Percentiles rank a stretch among this genome's conserved stretches.
Conservation (phyloP, 2,888 invertebrate genomes). For the Alcis repandata region DNA sequence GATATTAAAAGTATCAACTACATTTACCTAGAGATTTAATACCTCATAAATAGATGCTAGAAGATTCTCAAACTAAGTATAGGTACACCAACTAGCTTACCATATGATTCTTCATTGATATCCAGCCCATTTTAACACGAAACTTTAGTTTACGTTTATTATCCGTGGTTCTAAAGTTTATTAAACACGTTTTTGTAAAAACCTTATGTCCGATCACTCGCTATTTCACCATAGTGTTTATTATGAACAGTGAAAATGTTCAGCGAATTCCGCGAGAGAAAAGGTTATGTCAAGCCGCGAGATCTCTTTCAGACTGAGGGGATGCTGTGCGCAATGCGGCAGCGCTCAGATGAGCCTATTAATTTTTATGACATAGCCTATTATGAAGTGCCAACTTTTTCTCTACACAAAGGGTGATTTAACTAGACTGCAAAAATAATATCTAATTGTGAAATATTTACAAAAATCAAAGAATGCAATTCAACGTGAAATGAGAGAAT, state of each 20-base stretch:
- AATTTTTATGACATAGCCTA: slow-evolving; percentile 47
- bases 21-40: neutral
- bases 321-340: slow-evolving; percentile 86
- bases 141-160: slow-evolving; percentile 72
- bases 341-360: slow-evolving; percentile 69
- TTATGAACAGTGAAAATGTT: slow-evolving; percentile 44
- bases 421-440: slow-evolving; percentile 3
- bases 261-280: slow-evolving; percentile 54
- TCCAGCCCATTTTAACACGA: slow-evolving; percentile 82
- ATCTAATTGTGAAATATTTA: neutral
- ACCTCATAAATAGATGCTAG: neutral
- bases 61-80: neutral
- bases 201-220: slow-evolving; percentile 9
- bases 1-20: neutral
- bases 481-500: neutral
- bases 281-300: slow-evolving; percentile 79
- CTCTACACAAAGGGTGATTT: slow-evolving; percentile 9
- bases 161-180: slow-evolving; percentile 64
- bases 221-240: slow-evolving; percentile 38
- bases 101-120: slow-evolving; percentile 85
- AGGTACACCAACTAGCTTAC: slow-evolving; percentile 61
- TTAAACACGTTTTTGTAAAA: slow-evolving; percentile 38
- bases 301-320: slow-evolving; percentile 79
- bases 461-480: neutral
- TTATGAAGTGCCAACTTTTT: slow-evolving; percentile 15